phyloP scores from a whole-genome alignment of 2,888 invertebrate genomes.

The Scaptomyza reducta region DNA sequence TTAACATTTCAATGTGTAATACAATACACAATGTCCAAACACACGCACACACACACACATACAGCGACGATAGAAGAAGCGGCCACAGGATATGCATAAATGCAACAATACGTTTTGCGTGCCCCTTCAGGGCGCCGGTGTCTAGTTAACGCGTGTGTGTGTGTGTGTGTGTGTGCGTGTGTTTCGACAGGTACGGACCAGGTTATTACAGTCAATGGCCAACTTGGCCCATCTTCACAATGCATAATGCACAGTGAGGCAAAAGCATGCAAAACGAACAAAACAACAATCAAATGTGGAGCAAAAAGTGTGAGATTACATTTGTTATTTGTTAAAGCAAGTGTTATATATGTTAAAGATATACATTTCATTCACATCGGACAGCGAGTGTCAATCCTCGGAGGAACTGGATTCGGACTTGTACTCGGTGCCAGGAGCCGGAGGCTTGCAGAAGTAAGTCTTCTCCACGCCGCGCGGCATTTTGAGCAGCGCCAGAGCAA shows the following conservation, averaged over 20 bases:
- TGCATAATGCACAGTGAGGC: slow-evolving; percentile 21
- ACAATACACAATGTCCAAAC: slow-evolving; percentile 62
- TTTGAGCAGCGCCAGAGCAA: not conserved
- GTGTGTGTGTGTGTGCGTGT: not conserved
- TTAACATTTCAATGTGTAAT: slow-evolving; percentile 80
- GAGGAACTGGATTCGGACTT: not conserved
- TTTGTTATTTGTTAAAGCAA: no score
- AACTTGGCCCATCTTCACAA: slow-evolving; percentile 34
- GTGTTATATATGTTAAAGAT: no score
- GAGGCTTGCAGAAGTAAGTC: not conserved
- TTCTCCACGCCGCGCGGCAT: not conserved
- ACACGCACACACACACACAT: slow-evolving; percentile 34
- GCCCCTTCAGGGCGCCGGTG: slow-evolving; percentile 28
- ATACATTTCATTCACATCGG: not conserved
- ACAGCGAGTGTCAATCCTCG: not conserved
- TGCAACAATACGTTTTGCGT: slow-evolving; percentile 67
- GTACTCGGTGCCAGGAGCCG: not conserved
- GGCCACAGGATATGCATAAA: slow-evolving; percentile 74
- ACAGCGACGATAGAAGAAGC: slow-evolving; percentile 31
- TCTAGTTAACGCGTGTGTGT: not conserved
- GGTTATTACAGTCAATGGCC: slow-evolving; percentile 26
- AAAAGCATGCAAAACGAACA: not conserved
- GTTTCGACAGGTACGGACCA: slow-evolving; percentile 27
- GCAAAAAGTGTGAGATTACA: no score
- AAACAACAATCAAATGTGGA: no score